Base-by-base conservation (phyloP, 2,888 invertebrate species). In the Rhagonycha lutea region DNA sequence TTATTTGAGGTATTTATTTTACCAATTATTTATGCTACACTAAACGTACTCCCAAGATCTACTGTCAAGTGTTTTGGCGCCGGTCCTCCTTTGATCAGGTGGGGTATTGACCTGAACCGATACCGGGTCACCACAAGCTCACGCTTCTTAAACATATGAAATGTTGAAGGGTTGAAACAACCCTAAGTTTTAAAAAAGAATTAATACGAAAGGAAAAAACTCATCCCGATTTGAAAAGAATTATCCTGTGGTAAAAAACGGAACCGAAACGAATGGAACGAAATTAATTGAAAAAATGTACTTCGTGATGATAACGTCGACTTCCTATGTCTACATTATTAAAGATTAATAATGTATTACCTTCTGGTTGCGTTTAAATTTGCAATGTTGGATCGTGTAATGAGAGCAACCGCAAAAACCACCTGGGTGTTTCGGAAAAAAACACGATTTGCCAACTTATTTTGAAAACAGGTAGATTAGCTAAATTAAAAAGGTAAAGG, bases 81-180 rank as follows among this genome's bases (percentile, higher is more conserved):
- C 81, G 79, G 80, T 75, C 77, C 80, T 81, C 73, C 78, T 81
- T 81, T 81, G 81, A 81, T 81, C 81, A 81, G 79, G 79, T 79
- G 80, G 81, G 81, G 79, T 81, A 81, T 81, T 81, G 81, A 81
- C 81, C 81, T 73, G 76, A 70, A 74, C 78, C 79, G 76, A 79
- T 79, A 80, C 79, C 79, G 79, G 80, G 80, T 80, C 80, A 80
- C 74, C 78, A 71, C 78, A 76, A 76, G 79, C 79, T 76, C 77
- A 78, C 78, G 76, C 69, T 74, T 72, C 24, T 70, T 69, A 67
- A 78, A 78, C 79, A 79, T 77, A 78, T 79, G 79, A 77, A 75
- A 78, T 29, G 73, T 78, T 74, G 72, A 78, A 76, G 79, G 79
- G 79, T 75, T 68, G 78, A 76, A 78, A 75, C 75, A 62, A 70